These are phyloP conservation scores for Pseudomyrmex gracilis DNA, from an alignment of 1,140 invertebrate genomes.

Conservation along the genomic window DNA sequence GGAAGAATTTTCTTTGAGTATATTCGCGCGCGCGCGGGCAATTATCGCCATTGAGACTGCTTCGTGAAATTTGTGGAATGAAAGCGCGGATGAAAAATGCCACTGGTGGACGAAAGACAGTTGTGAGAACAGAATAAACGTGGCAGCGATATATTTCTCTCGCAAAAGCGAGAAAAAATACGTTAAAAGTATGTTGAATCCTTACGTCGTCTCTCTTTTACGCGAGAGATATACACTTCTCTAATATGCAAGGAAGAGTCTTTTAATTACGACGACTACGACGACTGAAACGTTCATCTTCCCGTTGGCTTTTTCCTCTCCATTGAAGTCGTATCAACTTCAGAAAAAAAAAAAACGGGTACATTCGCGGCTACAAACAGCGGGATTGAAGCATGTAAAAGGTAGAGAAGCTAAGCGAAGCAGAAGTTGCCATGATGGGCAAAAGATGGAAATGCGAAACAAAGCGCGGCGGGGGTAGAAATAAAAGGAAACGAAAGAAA, in stretches of 20 bases:
- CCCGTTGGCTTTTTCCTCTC: conserved; percentile 20
- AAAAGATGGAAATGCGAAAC: conserved; percentile 7
- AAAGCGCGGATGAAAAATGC: conserved; percentile 30
- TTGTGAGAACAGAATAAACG: conserved; percentile 20
- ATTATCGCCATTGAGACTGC: conserved; percentile 51
- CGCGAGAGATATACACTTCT: neutral
- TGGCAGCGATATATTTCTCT: neutral
- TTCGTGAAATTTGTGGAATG: conserved; percentile 14
- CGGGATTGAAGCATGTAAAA: conserved; percentile 9
- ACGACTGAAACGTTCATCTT: conserved; percentile 2
- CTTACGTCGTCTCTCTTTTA: neutral
- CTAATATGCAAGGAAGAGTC: neutral
- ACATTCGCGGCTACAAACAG: neutral
- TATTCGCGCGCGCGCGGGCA: conserved; percentile 12
- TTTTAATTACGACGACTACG: conserved; percentile 41
- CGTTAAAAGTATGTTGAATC: conserved; percentile 1
- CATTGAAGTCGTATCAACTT: conserved; percentile 19
- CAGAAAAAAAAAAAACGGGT: conserved; percentile 7
- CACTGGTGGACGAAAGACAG: neutral
- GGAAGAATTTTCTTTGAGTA: conserved; percentile 33
- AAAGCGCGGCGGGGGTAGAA: neutral
- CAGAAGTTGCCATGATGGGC: conserved; percentile 10
- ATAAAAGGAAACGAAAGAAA: neutral
- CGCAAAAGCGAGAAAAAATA: too few relatives aligned
- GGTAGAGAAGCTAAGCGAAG: conserved; percentile 24